Percentiles rank a stretch among this genome's conserved stretches.
Evolutionary conservation across 2,797 vertebrate genomes (phyloP).

Genomic region (Squalus acanthias): DNA sequence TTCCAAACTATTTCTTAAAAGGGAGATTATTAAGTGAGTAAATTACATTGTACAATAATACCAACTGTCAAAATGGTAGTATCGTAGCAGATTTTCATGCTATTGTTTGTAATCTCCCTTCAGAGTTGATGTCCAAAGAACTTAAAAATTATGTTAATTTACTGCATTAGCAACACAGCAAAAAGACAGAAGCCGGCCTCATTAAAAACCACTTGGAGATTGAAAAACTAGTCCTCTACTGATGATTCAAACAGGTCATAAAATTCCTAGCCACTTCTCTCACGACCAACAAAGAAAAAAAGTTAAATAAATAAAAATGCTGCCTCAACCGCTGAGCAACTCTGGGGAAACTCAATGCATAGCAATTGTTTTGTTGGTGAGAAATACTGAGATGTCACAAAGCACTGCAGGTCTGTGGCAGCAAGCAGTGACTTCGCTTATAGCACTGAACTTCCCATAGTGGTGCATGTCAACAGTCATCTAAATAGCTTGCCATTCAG

Average conservation of each 20-base stretch:
- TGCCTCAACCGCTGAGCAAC: not conserved
- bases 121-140: not conserved
- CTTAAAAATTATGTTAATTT: not conserved
- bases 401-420: not conserved
- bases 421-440: not conserved
- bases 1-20: too few relatives aligned
- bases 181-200: not conserved
- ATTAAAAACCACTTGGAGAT: not conserved
- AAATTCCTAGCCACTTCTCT: not conserved
- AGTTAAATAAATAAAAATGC: not conserved
- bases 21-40: too few relatives aligned
- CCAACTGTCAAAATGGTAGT: too few relatives aligned
- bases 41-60: too few relatives aligned
- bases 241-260: not conserved
- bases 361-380: not conserved
- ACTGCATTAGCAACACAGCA: not conserved
- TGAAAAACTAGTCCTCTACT: not conserved
- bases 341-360: not conserved
- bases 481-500: not conserved
- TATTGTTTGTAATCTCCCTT: too few relatives aligned
- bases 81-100: too few relatives aligned
- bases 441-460: not conserved
- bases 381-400: not conserved
- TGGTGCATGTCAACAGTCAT: not conserved
- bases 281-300: not conserved